These are phyloP conservation scores for Ciconia boyciana DNA, from an alignment of 2,113 vertebrate species.

Conservation along the genomic window DNA sequence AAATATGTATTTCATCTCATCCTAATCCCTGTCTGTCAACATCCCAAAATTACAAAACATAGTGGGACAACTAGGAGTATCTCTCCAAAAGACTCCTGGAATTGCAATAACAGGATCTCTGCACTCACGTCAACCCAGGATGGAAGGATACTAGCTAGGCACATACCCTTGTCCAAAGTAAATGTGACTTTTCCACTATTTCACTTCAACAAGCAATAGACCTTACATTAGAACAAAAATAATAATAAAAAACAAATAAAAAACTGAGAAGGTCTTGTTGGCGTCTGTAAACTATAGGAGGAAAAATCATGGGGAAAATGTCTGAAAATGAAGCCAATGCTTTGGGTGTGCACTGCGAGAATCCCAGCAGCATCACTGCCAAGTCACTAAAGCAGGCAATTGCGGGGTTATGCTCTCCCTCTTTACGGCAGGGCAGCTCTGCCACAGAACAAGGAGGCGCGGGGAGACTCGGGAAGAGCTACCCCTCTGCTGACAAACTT, in stretches of 20 bases:
- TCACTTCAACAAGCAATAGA: neutral
- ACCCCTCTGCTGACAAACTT: neutral
- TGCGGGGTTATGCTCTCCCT: neutral
- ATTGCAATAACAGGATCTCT: neutral
- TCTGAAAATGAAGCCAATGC: neutral
- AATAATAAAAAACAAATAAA: neutral
- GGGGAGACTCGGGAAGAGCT: neutral
- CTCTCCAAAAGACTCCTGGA: neutral
- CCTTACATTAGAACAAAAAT: neutral
- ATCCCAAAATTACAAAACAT: neutral
- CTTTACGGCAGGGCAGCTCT: neutral
- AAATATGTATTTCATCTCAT: neutral
- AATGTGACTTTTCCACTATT: neutral
- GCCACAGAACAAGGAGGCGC: neutral
- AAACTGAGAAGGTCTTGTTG: fast-evolving
- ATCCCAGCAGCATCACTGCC: neutral
- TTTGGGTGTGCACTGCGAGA: neutral
- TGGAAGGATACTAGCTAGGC: neutral
- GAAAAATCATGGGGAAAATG: neutral
- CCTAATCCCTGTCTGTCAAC: neutral
- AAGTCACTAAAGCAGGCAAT: neutral
- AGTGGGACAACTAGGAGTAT: neutral
- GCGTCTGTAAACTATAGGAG: neutral
- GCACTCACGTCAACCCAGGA: neutral
- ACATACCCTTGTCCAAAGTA: neutral